Percentiles rank a stretch among this genome's conserved stretches.
phyloP scores from a whole-genome alignment of 2,113 vertebrate genomes.

The Onychorhynchus coronatus region DNA sequence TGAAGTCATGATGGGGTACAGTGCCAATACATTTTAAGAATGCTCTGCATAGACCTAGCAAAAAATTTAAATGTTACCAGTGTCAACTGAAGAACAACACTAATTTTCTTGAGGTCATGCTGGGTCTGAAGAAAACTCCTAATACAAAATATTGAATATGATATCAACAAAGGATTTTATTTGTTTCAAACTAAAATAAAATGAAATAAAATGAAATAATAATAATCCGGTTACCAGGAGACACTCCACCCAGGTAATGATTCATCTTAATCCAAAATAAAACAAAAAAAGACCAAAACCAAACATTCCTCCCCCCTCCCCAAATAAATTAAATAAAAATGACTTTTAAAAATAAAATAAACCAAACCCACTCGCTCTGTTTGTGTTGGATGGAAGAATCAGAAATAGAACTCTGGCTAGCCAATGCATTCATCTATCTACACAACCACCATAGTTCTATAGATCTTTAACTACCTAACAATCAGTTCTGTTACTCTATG shows the following conservation, averaged over 20 bases:
- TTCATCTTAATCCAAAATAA: slow-evolving; percentile 2
- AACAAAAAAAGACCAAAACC: background rate
- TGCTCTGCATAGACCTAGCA: background rate
- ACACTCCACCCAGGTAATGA: background rate
- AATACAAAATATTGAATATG: background rate
- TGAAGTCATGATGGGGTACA: slow-evolving; percentile 9
- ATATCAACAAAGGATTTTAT: background rate
- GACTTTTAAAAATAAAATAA: background rate
- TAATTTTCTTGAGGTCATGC: background rate
- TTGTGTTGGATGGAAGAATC: background rate
- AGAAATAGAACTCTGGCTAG: background rate
- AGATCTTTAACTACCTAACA: background rate
- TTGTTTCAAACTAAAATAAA: slow-evolving; percentile 21
- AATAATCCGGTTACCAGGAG: background rate
- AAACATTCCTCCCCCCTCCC: background rate
- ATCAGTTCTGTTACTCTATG: background rate
- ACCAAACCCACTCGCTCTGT: background rate
- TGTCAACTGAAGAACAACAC: slow-evolving; percentile 13
- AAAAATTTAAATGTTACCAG: background rate
- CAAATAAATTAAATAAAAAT: background rate
- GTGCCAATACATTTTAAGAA: background rate
- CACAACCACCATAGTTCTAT: background rate
- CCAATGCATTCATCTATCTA: background rate
- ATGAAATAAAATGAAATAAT: background rate
- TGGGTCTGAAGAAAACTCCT: background rate